Evolutionary conservation across 1,140 invertebrate genomes (phyloP), one percentile per base, ranked within the genome.

Genomic region (Panulirus ornatus): DNA sequence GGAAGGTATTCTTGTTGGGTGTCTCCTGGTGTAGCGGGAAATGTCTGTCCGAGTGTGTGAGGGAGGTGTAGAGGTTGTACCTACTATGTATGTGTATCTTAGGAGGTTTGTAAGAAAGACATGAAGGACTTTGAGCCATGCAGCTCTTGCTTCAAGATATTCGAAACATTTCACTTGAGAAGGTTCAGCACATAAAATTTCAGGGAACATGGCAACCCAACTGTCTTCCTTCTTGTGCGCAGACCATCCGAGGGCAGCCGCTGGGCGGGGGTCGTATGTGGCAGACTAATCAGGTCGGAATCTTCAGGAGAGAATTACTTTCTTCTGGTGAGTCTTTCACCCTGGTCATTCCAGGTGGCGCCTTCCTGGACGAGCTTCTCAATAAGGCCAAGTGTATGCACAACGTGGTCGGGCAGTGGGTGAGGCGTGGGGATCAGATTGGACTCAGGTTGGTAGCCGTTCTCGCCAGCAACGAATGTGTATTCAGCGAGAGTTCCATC

Each of bases 381-480:
- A 19, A 81, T 47, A 47, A 81, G 19, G 16, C 16, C 16, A 30
- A 81, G 78, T 27, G 42, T 40, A n/a, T 81, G 47, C 27, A 58
- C 8, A 34, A 81, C 78, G 78, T 81, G 78, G 6, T 47, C 47
- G 47, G 78, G 78, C 1, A 58, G 27, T 2, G 78, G 78, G 34
- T 1, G 78, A 34, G 78, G 16, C 11, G 8, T 8, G 47, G 78
- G 78, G n/a, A 81, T 54, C n/a, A 36, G 1, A 47, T 54, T 30
- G 38, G 78, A 81, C 78, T 54, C n/a, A 9, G 78, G 47, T 3
- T 58, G 30, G 78, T 34, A 81, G 22, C 78, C 78, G 16, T 58
- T 58, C 78, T 81, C 78, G 78, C 58, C 78, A 22, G 82, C 82
- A 36, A 66, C 40, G 40, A 27, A 84, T 36, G 38, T 66, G 63